Evolutionary conservation across 1,140 invertebrate genomes (phyloP), one percentile per base, ranked within the genome.

Genomic region (Manduca sexta): DNA sequence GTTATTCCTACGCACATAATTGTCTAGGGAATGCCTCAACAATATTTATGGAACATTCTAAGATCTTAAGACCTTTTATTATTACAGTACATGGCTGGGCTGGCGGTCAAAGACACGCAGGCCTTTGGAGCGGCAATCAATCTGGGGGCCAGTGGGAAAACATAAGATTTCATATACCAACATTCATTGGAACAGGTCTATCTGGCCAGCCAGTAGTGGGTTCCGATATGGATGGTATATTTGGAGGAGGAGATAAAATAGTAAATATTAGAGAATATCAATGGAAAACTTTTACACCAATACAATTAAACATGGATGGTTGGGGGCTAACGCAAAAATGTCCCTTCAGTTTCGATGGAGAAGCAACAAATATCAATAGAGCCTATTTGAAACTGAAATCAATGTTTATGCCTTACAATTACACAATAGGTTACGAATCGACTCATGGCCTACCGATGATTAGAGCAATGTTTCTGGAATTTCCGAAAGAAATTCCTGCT

Each of bases 71-170:
- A 49, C 72, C 70, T n/a, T 52, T 78, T 51, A 79, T 82, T 18
- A 72, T 84, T 58, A 82, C 70, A 64, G 76, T 84, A 2, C 73
- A 82, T 45, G 81, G 81, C 1, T 84, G 81, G 81, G 91, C 92
- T 57, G 95, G 94, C 2, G 90, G 90, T 38, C 95, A 96, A 75
- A 88, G 93, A 44, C 90, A 89, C 61, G 89, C 92, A 12, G 92
- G 94, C 18, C 90, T 95, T 38, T 97, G 95, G 95, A 97, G 94
- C 41, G 95, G 95, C 13, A 95, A 97, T 73, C 81, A 84, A 61
- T 94, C 93, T 68, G 90, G 88, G 26, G 94, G 93, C 11, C 90
- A 94, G 53, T 97, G 95, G 94, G 86, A 86, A 51, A 94, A 97
- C 78, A 87, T 97, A 31, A 88, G 90, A 56, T 89, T 91, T 16